Evolutionary conservation across 2,113 vertebrate species (phyloP).

Genomic region (Brachyhypopomus occidentalis): DNA sequence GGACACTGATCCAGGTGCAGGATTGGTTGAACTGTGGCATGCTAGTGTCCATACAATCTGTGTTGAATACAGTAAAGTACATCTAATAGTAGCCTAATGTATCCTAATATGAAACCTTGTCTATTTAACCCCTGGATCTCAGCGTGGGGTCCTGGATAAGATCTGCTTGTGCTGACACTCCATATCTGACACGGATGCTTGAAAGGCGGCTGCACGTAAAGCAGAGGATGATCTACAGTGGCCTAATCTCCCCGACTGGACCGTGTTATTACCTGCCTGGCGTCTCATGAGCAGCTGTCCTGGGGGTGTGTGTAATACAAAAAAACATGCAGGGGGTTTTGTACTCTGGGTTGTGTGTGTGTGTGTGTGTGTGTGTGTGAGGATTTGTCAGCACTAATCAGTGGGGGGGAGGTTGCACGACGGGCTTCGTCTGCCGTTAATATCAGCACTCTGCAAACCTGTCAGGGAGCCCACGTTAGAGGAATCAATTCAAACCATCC

Average conservation of each 20-base stretch:
- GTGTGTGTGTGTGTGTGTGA: slow-evolving; percentile 37
- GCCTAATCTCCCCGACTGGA: neutral
- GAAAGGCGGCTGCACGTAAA: slow-evolving; percentile 10
- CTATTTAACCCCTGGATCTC: neutral
- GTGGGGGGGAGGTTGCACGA: slow-evolving; percentile 27
- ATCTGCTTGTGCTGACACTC: slow-evolving; percentile 1
- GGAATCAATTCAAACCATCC: slow-evolving; percentile 39
- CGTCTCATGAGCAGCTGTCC: slow-evolving; percentile 11
- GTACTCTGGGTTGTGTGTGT: neutral
- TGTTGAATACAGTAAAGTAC: too few relatives aligned
- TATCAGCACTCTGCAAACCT: slow-evolving; percentile 40
- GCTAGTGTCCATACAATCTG: too few relatives aligned
- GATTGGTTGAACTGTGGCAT: too few relatives aligned
- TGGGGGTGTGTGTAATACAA: slow-evolving; percentile 27
- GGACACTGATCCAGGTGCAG: neutral
- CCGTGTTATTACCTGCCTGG: neutral
- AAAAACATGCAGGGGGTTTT: slow-evolving; percentile 28
- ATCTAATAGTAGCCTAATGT: too few relatives aligned
- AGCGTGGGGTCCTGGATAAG: slow-evolving; percentile 5
- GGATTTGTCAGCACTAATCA: slow-evolving; percentile 44
- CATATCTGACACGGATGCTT: neutral
- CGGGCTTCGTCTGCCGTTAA: slow-evolving; percentile 32
- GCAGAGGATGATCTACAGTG: slow-evolving; percentile 1
- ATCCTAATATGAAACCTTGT: too few relatives aligned
- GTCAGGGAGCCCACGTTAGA: slow-evolving; percentile 21